Evolutionary conservation across 2,888 invertebrate species (phyloP), one percentile per base, ranked within the genome.

Genomic region (Arge pagana): DNA sequence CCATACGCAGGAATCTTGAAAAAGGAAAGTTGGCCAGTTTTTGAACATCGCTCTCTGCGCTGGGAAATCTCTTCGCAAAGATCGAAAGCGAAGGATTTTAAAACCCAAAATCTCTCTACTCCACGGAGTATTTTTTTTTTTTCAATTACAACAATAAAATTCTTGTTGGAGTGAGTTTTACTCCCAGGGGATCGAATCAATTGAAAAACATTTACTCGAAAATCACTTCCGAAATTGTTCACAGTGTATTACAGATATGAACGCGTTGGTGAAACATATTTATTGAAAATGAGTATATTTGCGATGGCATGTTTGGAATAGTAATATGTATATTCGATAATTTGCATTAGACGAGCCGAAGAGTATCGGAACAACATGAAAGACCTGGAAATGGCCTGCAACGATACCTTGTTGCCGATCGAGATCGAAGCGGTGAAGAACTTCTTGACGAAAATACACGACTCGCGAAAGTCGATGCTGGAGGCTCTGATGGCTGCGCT

Each of bases 401-500:
- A 82, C 52, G 85, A 85, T 61, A 80, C 84, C 11, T 79, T 84
- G 58, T 77, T 89, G 52, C 89, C 90, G 13, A 81, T 85, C 42
- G 89, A 90, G 66, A 86, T 88, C 54, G 85, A 88, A 50, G 83
- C 84, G 2, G 88, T 90, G 28, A 85, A 86, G 68, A 82, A 82
- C 61, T 82, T 86, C 66, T 78, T 91, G 16, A 83, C 82, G 53
- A 85, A 83, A 68, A 85, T 90, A 63, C 87, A 89, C 67, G 88
- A 89, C 60, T 78, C 87, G 57, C 79, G 87, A 54, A 85, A 87
- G 67, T 80, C 83, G 43, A 85, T 92, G 74, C 78, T 93, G 52
- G 90, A 90, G 60, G 80, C 86, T 4, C 82, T 92, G 2, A 89
- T 91, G 84, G 81, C 83, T n/a, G 88, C 92, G 2, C 79, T 93